Percentiles rank a stretch among this genome's conserved stretches.
Evolutionary conservation across 2,888 invertebrate genomes (phyloP).

Genomic region (Archips xylosteana): DNA sequence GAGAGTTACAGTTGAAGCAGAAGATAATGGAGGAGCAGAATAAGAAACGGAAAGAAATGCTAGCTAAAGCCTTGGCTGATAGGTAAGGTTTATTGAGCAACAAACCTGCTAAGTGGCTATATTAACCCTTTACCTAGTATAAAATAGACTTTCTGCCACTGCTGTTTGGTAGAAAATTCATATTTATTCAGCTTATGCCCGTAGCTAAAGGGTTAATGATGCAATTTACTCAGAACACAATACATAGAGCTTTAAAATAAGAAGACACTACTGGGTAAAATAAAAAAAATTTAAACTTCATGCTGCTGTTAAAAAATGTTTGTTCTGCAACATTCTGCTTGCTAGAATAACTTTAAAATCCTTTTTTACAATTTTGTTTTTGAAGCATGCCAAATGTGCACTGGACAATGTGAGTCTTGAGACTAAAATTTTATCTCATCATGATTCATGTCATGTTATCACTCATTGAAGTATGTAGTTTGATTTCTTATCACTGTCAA

Average conservation of each 20-base stretch:
- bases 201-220: no score
- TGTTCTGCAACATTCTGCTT: not conserved
- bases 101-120: no score
- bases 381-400: constrained; percentile 11
- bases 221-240: no score
- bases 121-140: no score
- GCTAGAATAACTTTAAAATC: no score
- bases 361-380: not conserved
- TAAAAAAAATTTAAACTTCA: no score
- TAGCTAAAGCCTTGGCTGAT: constrained; percentile 90
- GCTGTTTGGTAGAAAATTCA: no score
- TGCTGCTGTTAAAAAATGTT: no score
- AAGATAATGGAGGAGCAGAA: constrained; percentile 93
- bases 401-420: constrained; percentile 25
- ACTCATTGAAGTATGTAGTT: constrained; percentile 23
- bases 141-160: no score
- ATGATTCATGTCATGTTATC: constrained; percentile 42
- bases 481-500: constrained; percentile 34
- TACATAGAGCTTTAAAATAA: no score
- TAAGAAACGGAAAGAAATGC: constrained; percentile 89
- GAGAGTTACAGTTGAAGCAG: constrained; percentile 89
- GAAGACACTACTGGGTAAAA: no score
- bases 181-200: no score
- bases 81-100: constrained; percentile 74
- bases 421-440: constrained; percentile 26